Evolutionary conservation across 1,140 invertebrate genomes (phyloP).

Genomic region (Saccostrea cuccullata): DNA sequence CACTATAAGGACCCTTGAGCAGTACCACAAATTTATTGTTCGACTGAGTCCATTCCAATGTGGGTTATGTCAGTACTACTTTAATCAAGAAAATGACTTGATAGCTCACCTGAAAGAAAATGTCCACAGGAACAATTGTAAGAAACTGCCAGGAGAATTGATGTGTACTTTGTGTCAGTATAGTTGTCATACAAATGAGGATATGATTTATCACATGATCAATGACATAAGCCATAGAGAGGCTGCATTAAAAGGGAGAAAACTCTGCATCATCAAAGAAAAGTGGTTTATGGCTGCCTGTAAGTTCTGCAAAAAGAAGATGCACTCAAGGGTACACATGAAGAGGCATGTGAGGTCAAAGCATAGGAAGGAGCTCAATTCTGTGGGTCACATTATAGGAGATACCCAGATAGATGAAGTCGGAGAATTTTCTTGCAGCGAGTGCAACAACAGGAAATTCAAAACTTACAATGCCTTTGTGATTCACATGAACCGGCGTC

Average conservation of each 20-base stretch:
- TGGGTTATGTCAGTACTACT: constrained; percentile 89
- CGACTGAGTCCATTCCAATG: constrained; percentile 91
- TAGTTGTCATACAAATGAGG: constrained; percentile 83
- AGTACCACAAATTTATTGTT: constrained; percentile 88
- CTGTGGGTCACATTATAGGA: constrained; percentile 43
- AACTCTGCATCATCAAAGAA: constrained; percentile 88
- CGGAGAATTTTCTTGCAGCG: constrained; percentile 70
- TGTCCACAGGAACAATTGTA: constrained; percentile 81
- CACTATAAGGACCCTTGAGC: constrained; percentile 85
- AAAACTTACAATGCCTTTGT: constrained; percentile 57
- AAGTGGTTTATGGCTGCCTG: constrained; percentile 82
- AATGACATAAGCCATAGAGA: constrained; percentile 54
- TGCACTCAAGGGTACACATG: constrained; percentile 80
- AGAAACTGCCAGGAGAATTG: constrained; percentile 82
- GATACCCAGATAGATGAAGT: constrained; percentile 4
- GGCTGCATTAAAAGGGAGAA: constrained; percentile 77
- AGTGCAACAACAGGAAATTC: constrained; percentile 61
- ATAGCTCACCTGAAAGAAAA: constrained; percentile 86
- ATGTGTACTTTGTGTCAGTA: constrained; percentile 89
- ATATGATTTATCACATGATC: constrained; percentile 85
- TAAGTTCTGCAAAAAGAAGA: constrained; percentile 79
- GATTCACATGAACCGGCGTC: constrained; percentile 62
- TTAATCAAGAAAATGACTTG: constrained; percentile 87
- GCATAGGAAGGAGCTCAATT: constrained; percentile 79
- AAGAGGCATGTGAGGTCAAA: constrained; percentile 84